Evolutionary conservation across 2,113 vertebrate genomes (phyloP), one percentile per base, ranked within the genome.

Genomic region (Promerops cafer): DNA sequence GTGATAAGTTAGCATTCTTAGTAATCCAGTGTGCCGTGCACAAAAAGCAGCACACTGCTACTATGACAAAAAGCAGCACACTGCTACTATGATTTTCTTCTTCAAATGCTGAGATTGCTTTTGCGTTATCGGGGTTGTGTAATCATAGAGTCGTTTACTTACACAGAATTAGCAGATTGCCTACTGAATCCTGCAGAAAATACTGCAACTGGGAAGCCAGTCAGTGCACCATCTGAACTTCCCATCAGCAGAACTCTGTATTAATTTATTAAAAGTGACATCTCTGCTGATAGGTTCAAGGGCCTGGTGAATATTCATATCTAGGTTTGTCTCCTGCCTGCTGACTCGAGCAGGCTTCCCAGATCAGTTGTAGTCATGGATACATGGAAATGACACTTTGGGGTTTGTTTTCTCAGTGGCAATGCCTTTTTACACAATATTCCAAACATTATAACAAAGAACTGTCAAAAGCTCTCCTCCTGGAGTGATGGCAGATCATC

Each of bases 291-390:
- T 19, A 21, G 56, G 75, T 86, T 90, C 70, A 39, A 66, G 76
- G 71, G 64, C 50, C 56, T 89, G 74, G 83, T 75, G 64, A 59
- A 75, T 83, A 83, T 90, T 80, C 72, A 10, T 87, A 19, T 64
- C 94, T 60, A 3, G 56, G 27, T 88, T 83, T 87, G 66, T 84
- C 78, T 70, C 90, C 42, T 93, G 88, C 26, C 82, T 95, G 64
- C 88, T 80, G 88, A 63, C 90, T 93, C 0, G 50, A 86, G 85
- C 60, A 30, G 24, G 47, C 94, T 86, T 94, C 83, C 83, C 47
- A 21, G 75, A 80, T 54, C 85, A 9, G 15, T 6, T 53, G 94
- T 97, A 96, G 96, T 44, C 96, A 96, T 96, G 96, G 96, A 96
- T 72, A 97, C 90, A 26, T 77, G 60, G 80, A 74, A 81, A 57